Conservation (phyloP, 2,888 invertebrate genomes). For the Frankliniella intonsa region DNA sequence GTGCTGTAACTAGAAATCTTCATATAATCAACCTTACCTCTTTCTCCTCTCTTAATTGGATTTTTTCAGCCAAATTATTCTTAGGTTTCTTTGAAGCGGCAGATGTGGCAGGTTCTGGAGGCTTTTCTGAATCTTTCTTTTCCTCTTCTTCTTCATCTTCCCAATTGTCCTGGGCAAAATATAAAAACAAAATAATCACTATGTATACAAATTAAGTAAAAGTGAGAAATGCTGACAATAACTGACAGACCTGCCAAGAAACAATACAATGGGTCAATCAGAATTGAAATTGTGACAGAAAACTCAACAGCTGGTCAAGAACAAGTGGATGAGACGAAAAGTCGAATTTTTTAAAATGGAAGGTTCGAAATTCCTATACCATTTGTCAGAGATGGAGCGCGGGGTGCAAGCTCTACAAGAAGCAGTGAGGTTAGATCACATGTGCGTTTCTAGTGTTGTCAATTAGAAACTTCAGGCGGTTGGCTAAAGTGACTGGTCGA, state of each 20-base stretch:
- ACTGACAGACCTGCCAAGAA: not conserved
- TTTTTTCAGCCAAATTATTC: slow-evolving; percentile 69
- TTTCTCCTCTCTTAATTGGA: slow-evolving; percentile 77
- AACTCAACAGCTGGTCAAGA: not conserved
- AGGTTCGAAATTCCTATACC: not conserved
- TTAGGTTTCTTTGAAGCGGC: slow-evolving; percentile 65
- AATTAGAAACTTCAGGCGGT: too few species aligned
- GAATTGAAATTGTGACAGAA: not conserved
- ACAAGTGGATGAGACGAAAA: not conserved
- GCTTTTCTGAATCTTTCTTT: slow-evolving; percentile 68
- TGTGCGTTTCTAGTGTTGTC: not conserved
- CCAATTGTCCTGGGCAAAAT: slow-evolving; percentile 73
- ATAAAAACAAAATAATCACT: slow-evolving; percentile 9
- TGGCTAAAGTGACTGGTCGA: too few species aligned
- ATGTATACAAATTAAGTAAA: not conserved
- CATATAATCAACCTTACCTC: slow-evolving; percentile 43
- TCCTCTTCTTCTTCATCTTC: slow-evolving; percentile 77
- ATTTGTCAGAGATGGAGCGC: not conserved
- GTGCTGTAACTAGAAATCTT: too few species aligned
- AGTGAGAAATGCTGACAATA: not conserved
- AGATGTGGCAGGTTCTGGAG: slow-evolving; percentile 52
- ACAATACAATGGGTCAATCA: not conserved
- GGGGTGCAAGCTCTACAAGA: not conserved
- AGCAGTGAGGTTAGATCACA: not conserved
- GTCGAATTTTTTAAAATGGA: not conserved